These are phyloP conservation scores for Epizoanthus stellaris DNA, from an alignment of 92 coral and sea anemone species.

Conservation along the genomic window DNA sequence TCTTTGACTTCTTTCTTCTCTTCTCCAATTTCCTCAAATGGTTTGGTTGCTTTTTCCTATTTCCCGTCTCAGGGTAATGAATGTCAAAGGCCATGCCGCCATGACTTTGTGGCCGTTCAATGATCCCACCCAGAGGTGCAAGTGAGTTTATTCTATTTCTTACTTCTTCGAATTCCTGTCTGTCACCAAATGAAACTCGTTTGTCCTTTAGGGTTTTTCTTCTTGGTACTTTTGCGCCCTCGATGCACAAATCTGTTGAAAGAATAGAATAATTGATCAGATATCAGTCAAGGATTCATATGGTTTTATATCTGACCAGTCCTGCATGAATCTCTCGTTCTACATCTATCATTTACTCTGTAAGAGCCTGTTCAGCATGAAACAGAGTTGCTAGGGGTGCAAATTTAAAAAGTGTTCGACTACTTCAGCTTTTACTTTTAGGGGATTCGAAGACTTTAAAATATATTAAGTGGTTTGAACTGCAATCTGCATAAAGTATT, in stretches of 20 bases:
- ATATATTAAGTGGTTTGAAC: neutral
- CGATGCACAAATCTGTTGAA: constrained; percentile 71
- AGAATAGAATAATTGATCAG: neutral
- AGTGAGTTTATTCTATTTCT: constrained; percentile 71
- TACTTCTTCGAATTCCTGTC: constrained; percentile 69
- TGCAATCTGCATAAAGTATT: neutral
- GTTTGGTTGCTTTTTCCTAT: constrained; percentile 84
- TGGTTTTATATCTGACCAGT: no score
- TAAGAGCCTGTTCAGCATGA: no score
- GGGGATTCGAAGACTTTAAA: no score
- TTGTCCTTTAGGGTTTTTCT: constrained; percentile 83
- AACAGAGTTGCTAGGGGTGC: no score
- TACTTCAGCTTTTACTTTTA: no score
- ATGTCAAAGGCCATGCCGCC: constrained; percentile 92
- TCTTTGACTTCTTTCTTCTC: constrained; percentile 68
- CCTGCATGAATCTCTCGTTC: no score
- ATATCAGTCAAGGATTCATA: neutral
- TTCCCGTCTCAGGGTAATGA: constrained; percentile 93
- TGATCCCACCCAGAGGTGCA: constrained; percentile 67
- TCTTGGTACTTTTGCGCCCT: constrained; percentile 75
- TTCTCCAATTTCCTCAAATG: constrained; percentile 80
- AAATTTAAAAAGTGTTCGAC: no score
- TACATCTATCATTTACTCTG: no score
- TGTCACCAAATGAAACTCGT: constrained; percentile 73
- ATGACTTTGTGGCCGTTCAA: constrained; percentile 89